Evolutionary conservation across 35 echinoderm and acorn worm species (phyloP).

Genomic region (Apostichopus parvimensis): DNA sequence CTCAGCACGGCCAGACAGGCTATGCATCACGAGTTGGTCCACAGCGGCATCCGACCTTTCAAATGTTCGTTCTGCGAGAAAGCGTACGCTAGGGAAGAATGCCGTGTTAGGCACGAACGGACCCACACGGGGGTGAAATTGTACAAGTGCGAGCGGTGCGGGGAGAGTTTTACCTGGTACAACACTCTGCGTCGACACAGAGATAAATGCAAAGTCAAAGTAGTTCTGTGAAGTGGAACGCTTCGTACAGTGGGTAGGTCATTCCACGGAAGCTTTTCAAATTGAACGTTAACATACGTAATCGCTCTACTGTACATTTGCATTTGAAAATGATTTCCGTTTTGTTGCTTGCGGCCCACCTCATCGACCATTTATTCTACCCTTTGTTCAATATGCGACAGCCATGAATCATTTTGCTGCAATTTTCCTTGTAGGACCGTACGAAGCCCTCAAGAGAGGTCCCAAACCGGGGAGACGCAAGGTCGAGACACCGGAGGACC

Average conservation of each 20-base stretch:
- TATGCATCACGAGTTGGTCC: constrained; percentile 37
- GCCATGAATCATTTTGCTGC: constrained; percentile 16
- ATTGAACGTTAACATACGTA: no score
- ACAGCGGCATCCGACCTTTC: constrained; percentile 28
- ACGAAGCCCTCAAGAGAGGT: neutral
- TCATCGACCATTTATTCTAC: neutral
- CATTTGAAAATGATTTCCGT: no score
- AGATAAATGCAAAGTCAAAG: neutral
- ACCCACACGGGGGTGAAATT: constrained; percentile 37
- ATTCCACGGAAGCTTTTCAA: no score
- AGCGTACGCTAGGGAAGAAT: constrained; percentile 5
- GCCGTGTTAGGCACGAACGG: constrained; percentile 19
- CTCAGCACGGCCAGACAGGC: constrained; percentile 34
- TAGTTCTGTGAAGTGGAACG: no score
- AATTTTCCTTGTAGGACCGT: constrained; percentile 31
- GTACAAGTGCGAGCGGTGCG: constrained; percentile 30
- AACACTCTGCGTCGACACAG: constrained; percentile 12
- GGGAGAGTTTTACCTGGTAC: constrained; percentile 25
- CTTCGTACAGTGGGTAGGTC: no score
- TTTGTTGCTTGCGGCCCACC: neutral
- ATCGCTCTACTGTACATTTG: no score
- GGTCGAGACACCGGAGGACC: neutral
- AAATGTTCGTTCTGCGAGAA: constrained; percentile 41
- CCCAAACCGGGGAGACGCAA: constrained; percentile 10
- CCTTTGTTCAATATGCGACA: neutral